These are phyloP conservation scores for Misgurnus mizolepis DNA, from an alignment of 2,113 vertebrate genomes.

Conservation along the genomic window DNA sequence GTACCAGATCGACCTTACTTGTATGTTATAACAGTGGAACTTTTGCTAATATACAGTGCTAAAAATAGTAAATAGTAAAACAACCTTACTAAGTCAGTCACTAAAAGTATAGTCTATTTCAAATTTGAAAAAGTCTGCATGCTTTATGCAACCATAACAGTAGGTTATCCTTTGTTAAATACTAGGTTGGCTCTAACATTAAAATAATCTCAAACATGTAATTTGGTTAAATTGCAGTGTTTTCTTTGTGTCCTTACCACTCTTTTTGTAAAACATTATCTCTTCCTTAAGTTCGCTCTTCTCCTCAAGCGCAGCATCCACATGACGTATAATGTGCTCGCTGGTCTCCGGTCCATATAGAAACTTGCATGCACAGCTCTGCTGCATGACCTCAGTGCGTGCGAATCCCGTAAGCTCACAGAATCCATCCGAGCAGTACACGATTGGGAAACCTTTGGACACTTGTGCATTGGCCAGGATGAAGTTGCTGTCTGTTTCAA, in stretches of 20 bases:
- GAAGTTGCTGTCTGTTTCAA: slow-evolving; percentile 92
- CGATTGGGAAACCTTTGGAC: slow-evolving; percentile 94
- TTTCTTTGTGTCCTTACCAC: slow-evolving; percentile 56
- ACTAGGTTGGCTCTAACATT: too few species aligned
- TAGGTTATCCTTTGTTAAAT: too few species aligned
- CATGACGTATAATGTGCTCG: slow-evolving; percentile 88
- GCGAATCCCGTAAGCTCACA: slow-evolving; percentile 95
- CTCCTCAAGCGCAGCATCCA: slow-evolving; percentile 90
- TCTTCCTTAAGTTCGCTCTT: slow-evolving; percentile 96
- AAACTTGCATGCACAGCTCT: slow-evolving; percentile 96
- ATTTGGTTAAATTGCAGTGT: not conserved
- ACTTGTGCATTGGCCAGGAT: slow-evolving; percentile 98
- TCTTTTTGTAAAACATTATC: slow-evolving; percentile 95
- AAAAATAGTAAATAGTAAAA: not conserved
- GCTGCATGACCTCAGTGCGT: slow-evolving; percentile 97
- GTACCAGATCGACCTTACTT: not conserved
- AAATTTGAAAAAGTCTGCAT: too few species aligned
- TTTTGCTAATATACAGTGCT: not conserved
- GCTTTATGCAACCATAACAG: too few species aligned
- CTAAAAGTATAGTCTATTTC: too few species aligned
- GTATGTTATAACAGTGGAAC: not conserved
- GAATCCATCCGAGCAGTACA: slow-evolving; percentile 99
- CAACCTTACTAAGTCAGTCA: too few species aligned
- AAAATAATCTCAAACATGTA: not conserved
- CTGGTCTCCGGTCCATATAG: slow-evolving; percentile 91